Percentiles rank a stretch among this genome's conserved stretches.
phyloP scores from a whole-genome alignment of 2,113 vertebrate species.

The Tychaedon coryphoeus region DNA sequence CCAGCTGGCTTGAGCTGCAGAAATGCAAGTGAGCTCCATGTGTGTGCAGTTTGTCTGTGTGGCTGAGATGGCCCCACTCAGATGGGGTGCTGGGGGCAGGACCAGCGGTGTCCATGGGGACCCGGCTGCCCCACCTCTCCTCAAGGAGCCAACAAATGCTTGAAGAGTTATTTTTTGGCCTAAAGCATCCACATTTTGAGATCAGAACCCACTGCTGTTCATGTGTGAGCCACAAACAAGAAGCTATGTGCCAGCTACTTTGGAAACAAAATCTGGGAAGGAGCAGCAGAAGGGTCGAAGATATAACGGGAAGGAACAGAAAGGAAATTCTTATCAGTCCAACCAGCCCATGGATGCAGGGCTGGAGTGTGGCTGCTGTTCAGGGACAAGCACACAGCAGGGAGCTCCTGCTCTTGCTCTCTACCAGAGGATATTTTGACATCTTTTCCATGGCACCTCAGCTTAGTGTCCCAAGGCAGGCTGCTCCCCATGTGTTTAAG shows the following conservation, averaged over 20 bases:
- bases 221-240: neutral
- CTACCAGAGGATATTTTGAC: neutral
- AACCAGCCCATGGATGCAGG: neutral
- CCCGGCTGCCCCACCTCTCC: rapidly evolving
- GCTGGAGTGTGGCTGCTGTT: neutral
- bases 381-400: neutral
- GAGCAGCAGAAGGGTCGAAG: neutral
- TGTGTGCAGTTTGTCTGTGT: neutral
- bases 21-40: neutral
- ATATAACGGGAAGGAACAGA: neutral
- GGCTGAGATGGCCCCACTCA: neutral
- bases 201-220: neutral
- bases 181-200: neutral
- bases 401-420: neutral
- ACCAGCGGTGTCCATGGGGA: neutral
- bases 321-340: neutral
- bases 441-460: neutral
- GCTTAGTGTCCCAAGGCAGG: neutral
- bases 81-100: neutral
- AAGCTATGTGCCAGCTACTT: neutral
- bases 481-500: neutral
- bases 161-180: neutral
- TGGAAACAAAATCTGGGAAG: neutral
- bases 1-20: neutral
- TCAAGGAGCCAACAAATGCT: neutral